These are phyloP conservation scores for Noctuana brunneofusca DNA, from an alignment of 2,888 invertebrate genomes.

Conservation along the genomic window DNA sequence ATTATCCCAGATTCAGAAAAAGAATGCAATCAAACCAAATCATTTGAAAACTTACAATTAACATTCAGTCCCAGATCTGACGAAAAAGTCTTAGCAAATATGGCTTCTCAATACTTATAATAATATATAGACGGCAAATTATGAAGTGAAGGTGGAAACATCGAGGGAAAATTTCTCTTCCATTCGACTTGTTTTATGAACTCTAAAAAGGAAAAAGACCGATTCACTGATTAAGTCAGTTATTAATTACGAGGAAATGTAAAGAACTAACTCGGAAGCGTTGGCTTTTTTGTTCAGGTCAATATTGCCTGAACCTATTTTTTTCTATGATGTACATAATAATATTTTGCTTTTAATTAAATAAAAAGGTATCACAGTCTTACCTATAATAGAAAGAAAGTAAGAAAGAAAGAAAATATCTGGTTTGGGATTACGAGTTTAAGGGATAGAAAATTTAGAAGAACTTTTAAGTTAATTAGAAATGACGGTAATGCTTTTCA, in stretches of 20 bases:
- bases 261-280: constrained; percentile 27
- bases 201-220: constrained; percentile 23
- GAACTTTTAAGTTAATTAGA: too few relatives aligned
- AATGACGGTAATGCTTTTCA: too few relatives aligned
- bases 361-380: too few relatives aligned
- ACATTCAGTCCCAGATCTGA: neutral
- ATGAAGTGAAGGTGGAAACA: constrained; percentile 3
- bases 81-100: neutral
- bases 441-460: too few relatives aligned
- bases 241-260: constrained; percentile 33
- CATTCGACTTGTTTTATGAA: constrained; percentile 25
- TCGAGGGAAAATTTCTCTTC: constrained; percentile 10
- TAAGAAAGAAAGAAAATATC: too few relatives aligned
- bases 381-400: too few relatives aligned
- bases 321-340: neutral
- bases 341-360: too few relatives aligned
- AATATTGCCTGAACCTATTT: constrained; percentile 2
- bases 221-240: constrained; percentile 33
- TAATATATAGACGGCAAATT: constrained; percentile 4
- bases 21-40: neutral
- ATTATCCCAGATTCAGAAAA: neutral
- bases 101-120: constrained; percentile 6
- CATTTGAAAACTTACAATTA: neutral
- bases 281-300: constrained; percentile 24
- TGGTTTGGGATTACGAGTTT: too few relatives aligned